phyloP scores from a whole-genome alignment of 1,140 invertebrate species.

The roundworm (Caenorhabditis elegans) region WBcel235 BX284605.5:8973501-8974000 shows the following conservation, averaged over 20 bases:
- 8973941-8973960: not conserved
- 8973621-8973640: too few relatives aligned
- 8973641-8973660: not conserved
- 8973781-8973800: too few relatives aligned
- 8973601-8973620: too few relatives aligned
- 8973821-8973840: not conserved
- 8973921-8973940: not conserved
- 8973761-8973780: too few relatives aligned
- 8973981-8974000: not conserved
- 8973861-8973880: not conserved
- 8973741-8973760: not conserved
- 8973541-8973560: not conserved
- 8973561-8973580: not conserved
- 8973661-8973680: not conserved
- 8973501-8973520: not conserved
- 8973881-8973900: not conserved
- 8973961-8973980: not conserved
- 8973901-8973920: not conserved
- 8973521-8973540: not conserved
- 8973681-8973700: not conserved
- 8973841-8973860: not conserved
- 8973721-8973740: not conserved
- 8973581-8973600: not conserved
- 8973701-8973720: not conserved
- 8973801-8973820: not conserved